Evolutionary conservation across 1,140 invertebrate genomes (phyloP).

Genomic region (Daktulosphaira vitifoliae): DNA sequence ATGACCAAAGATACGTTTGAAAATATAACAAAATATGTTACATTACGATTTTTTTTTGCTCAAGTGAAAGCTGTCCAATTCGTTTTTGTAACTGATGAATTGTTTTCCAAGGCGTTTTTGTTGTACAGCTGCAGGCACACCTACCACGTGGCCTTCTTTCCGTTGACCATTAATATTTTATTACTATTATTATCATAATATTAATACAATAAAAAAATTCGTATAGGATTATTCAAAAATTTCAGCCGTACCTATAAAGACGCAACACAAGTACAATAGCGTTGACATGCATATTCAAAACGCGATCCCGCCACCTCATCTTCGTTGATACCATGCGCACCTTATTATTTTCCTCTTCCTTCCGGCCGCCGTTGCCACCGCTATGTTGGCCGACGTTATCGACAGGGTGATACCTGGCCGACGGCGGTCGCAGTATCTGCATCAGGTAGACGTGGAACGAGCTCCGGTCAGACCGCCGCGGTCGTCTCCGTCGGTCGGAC

Average conservation of each 20-base stretch:
- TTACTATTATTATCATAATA: too few relatives aligned
- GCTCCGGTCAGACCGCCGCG: background rate
- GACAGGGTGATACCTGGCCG: constrained; percentile 18
- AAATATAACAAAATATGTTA: too few relatives aligned
- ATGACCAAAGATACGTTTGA: too few relatives aligned
- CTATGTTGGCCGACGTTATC: constrained; percentile 12
- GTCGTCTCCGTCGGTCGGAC: background rate
- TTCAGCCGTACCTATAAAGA: background rate
- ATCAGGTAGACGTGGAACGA: constrained; percentile 17
- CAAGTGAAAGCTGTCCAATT: too few relatives aligned
- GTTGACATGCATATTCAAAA: too few relatives aligned
- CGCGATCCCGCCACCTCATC: too few relatives aligned
- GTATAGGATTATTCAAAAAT: background rate
- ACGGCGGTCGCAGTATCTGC: constrained; percentile 13
- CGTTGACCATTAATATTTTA: background rate
- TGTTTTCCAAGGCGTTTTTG: constrained; percentile 10
- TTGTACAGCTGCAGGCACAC: background rate
- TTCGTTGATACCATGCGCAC: too few relatives aligned
- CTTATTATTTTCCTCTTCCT: background rate
- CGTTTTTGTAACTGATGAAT: too few relatives aligned
- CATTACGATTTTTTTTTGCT: too few relatives aligned
- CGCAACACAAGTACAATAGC: too few relatives aligned
- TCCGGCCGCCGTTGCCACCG: background rate
- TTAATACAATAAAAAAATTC: too few relatives aligned
- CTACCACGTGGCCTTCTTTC: background rate